Evolutionary conservation across 2,888 invertebrate species (phyloP).

Genomic region (Archips xylosteana): DNA sequence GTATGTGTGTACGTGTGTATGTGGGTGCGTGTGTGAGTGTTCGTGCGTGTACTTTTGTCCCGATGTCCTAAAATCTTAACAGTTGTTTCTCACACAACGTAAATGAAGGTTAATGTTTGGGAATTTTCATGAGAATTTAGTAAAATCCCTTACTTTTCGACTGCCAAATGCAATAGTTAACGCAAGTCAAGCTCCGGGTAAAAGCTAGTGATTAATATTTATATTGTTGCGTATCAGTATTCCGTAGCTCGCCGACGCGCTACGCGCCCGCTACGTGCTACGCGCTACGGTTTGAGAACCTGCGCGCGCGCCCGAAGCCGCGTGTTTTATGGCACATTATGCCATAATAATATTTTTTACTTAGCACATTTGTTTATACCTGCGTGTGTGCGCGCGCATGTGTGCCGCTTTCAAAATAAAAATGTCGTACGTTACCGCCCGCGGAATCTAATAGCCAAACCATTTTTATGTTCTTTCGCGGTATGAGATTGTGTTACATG

Average conservation of each 20-base stretch:
- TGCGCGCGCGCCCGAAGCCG: conserved; percentile 58
- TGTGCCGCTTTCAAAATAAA: conserved; percentile 62
- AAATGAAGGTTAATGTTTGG: too few relatives aligned
- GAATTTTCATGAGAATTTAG: too few relatives aligned
- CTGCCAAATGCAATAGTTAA: too few relatives aligned
- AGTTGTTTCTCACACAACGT: too few relatives aligned
- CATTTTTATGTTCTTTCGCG: conserved; percentile 78
- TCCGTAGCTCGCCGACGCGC: neutral
- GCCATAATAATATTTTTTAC: conserved; percentile 84
- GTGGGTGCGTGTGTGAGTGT: too few relatives aligned
- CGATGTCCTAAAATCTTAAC: too few relatives aligned
- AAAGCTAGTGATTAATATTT: too few relatives aligned
- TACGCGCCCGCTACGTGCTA: conserved; percentile 45
- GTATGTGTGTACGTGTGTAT: too few relatives aligned
- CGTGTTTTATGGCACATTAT: conserved; percentile 83
- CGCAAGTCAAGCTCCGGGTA: too few relatives aligned
- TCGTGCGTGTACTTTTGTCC: too few relatives aligned
- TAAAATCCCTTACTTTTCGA: too few relatives aligned
- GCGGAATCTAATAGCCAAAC: conserved; percentile 71
- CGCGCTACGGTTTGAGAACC: conserved; percentile 68
- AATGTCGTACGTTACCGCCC: conserved; percentile 70
- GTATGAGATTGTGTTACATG: conserved; percentile 75
- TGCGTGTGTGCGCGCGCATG: conserved; percentile 44
- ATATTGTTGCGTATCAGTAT: too few relatives aligned
- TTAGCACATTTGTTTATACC: conserved; percentile 80